phyloP scores from a whole-genome alignment of 1,140 invertebrate species.

The Phymastichus coffea region DNA sequence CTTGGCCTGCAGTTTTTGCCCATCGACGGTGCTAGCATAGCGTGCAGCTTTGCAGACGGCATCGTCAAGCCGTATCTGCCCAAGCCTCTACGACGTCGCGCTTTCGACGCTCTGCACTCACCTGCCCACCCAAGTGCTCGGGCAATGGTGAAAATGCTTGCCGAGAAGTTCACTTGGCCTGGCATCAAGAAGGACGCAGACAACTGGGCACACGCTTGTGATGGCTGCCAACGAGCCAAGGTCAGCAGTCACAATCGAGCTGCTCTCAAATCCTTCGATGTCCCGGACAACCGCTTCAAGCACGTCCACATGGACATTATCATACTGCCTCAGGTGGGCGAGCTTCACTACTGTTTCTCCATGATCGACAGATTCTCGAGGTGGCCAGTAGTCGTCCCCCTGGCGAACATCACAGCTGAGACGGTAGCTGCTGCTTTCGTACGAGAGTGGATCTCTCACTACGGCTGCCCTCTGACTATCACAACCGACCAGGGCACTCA shows the following conservation, averaged over 20 bases:
- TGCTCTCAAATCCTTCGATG: background rate
- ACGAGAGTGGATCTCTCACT: background rate
- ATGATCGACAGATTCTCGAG: conserved; percentile 35
- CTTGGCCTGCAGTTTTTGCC: background rate
- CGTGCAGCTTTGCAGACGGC: background rate
- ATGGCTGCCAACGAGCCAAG: background rate
- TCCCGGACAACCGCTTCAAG: background rate
- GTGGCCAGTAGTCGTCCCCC: conserved; percentile 37
- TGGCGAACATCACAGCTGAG: background rate
- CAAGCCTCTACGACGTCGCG: background rate
- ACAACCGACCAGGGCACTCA: conserved; percentile 1
- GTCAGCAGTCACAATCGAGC: background rate
- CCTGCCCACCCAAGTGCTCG: background rate
- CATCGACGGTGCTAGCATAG: background rate
- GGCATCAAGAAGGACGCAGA: background rate
- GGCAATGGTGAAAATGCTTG: background rate
- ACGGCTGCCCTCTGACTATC: background rate
- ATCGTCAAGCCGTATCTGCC: background rate
- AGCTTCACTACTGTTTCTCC: conserved; percentile 25
- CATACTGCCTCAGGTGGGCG: background rate
- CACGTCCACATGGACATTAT: background rate
- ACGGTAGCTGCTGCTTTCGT: background rate
- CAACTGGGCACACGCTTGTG: background rate
- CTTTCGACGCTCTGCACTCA: too few species aligned
- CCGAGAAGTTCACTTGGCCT: background rate